These are phyloP conservation scores for Exaiptasia diaphana DNA, from an alignment of 64 coral and sea anemone genomes.

Conservation along the genomic window DNA sequence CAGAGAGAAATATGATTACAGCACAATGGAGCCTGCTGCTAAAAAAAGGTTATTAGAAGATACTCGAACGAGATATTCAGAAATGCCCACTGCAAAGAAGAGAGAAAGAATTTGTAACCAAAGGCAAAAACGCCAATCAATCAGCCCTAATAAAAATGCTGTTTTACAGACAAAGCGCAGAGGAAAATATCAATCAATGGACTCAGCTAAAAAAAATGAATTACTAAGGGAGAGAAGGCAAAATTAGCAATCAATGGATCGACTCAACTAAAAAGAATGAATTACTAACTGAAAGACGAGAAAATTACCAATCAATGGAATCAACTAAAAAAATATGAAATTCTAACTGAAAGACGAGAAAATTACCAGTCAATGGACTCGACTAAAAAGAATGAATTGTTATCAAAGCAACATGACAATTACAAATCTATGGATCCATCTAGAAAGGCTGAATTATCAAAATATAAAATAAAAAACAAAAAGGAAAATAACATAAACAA, in stretches of 20 bases:
- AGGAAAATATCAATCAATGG: too few relatives aligned
- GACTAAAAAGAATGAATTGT: neutral
- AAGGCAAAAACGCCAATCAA: too few relatives aligned
- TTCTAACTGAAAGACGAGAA: neutral
- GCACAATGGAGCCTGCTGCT: slow-evolving; percentile 17
- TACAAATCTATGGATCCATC: neutral
- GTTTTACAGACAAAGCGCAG: too few relatives aligned
- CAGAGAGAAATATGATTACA: slow-evolving; percentile 9
- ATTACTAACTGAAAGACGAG: neutral
- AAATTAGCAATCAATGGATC: too few relatives aligned
- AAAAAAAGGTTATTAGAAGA: too few relatives aligned
- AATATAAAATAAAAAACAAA: too few relatives aligned
- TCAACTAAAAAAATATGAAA: neutral
- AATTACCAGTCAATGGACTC: neutral
- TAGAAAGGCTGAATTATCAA: too few relatives aligned
- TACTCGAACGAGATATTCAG: slow-evolving; percentile 8
- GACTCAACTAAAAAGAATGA: slow-evolving; percentile 38
- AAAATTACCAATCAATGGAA: neutral
- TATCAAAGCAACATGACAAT: neutral
- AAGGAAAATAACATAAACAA: too few relatives aligned
- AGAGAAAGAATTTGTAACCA: too few relatives aligned
- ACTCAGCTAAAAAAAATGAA: too few relatives aligned
- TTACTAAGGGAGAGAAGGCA: too few relatives aligned
- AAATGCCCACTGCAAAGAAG: neutral
- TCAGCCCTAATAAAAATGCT: too few relatives aligned